phyloP scores from a whole-genome alignment of 2,113 vertebrate species.

The Catagonus wagneri region DNA sequence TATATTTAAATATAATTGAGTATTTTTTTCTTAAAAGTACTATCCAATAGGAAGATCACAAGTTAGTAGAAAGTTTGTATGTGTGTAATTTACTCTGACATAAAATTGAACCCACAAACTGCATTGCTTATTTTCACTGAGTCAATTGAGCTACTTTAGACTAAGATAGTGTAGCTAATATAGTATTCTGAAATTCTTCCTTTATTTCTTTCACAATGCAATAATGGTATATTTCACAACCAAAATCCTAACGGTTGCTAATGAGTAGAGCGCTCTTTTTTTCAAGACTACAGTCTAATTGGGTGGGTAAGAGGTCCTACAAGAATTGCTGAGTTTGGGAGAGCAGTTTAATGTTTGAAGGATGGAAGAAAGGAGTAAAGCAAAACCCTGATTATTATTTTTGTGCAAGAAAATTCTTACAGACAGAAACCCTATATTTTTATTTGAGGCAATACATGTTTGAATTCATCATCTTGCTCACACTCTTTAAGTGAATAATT shows the following conservation, averaged over 20 bases:
- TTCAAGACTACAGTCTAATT: neutral
- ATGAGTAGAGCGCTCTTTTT: neutral
- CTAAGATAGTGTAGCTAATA: neutral
- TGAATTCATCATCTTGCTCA: neutral
- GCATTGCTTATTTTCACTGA: neutral
- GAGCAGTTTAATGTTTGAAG: neutral
- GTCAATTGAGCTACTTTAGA: neutral
- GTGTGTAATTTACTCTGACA: neutral
- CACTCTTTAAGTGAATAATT: neutral
- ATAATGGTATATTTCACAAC: neutral
- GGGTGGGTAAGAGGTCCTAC: neutral
- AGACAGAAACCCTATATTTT: neutral
- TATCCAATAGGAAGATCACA: neutral
- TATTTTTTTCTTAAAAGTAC: neutral
- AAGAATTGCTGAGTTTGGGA: neutral
- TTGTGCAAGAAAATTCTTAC: neutral
- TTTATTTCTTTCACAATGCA: neutral
- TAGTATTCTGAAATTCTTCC: neutral
- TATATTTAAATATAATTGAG: neutral
- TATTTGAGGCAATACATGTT: neutral
- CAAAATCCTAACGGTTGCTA: neutral
- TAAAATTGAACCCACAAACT: neutral
- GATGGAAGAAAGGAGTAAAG: neutral
- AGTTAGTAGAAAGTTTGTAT: neutral
- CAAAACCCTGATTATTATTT: neutral